These are phyloP conservation scores for Oscheius sp. DNA, from an alignment of 2,888 invertebrate genomes.

Conservation along the genomic window DNA sequence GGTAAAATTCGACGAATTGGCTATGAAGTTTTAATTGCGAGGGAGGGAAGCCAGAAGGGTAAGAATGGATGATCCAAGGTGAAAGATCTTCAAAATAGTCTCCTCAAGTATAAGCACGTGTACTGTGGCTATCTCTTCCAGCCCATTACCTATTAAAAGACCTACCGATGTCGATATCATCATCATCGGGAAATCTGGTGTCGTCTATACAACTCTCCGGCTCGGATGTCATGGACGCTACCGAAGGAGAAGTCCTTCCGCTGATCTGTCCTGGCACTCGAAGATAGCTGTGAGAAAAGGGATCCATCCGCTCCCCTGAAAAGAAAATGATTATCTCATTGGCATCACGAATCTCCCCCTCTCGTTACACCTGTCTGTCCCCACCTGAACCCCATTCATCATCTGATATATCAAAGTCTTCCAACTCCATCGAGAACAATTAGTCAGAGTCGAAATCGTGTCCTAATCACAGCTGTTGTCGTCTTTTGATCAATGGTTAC, in stretches of 20 bases:
- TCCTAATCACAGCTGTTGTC: neutral
- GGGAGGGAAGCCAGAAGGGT: too few species aligned
- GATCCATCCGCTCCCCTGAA: constrained; percentile 48
- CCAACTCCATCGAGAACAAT: too few species aligned
- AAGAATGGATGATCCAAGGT: too few species aligned
- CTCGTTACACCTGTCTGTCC: neutral
- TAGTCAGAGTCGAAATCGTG: too few species aligned
- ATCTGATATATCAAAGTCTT: neutral
- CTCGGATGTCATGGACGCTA: constrained; percentile 60
- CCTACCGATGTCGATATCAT: constrained; percentile 53
- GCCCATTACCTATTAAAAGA: too few species aligned
- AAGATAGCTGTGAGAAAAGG: constrained; percentile 47
- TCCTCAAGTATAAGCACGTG: too few species aligned
- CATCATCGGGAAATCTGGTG: constrained; percentile 44
- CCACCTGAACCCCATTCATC: neutral
- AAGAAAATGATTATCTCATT: constrained; percentile 2
- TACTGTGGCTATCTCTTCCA: too few species aligned
- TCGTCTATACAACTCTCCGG: constrained; percentile 64
- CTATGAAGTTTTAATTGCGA: too few species aligned
- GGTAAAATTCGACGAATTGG: too few species aligned
- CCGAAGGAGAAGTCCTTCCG: constrained; percentile 56
- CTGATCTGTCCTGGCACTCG: constrained; percentile 42
- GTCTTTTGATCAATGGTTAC: neutral
- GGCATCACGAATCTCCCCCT: neutral
- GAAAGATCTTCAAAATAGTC: too few species aligned